A percentile compares a stretch with the other conserved stretches of the same genome.
Conservation (phyloP, 2,113 vertebrate species). For the Indri indri region DNA sequence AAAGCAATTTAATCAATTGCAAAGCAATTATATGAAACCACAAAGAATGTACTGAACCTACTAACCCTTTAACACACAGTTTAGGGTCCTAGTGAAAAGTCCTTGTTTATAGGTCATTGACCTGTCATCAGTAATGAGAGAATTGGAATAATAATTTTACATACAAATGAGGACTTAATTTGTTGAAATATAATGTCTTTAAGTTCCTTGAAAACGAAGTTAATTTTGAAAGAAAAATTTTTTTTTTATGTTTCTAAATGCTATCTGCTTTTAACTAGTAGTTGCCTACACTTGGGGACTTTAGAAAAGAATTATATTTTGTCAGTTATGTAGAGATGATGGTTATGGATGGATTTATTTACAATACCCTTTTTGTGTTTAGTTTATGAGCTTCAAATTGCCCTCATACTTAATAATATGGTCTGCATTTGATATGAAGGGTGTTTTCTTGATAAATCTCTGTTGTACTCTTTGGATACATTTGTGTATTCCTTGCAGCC, state of each 20-base stretch:
- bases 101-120: constrained; percentile 62
- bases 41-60: constrained; percentile 66
- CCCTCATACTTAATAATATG: constrained; percentile 47
- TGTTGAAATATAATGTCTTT: constrained; percentile 57
- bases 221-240: constrained; percentile 33
- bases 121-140: constrained; percentile 12
- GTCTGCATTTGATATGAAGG: constrained; percentile 56
- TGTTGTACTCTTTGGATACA: constrained; percentile 43
- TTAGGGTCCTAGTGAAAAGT: constrained; percentile 56
- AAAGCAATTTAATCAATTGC: constrained; percentile 80
- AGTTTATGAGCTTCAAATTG: constrained; percentile 63
- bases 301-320: constrained; percentile 68
- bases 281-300: constrained; percentile 55
- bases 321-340: constrained; percentile 62
- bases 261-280: constrained; percentile 67
- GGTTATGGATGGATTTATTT: constrained; percentile 65
- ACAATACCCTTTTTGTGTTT: constrained; percentile 49
- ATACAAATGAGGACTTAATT: constrained; percentile 52
- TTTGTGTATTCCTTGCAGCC: constrained; percentile 55
- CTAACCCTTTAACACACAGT: constrained; percentile 70
- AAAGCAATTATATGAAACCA: constrained; percentile 84
- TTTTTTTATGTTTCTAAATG: constrained; percentile 61
- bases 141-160: constrained; percentile 55
- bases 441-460: constrained; percentile 57
- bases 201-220: constrained; percentile 65